phyloP scores from a whole-genome alignment of 2,888 invertebrate genomes.

The Nymphalis c-album region DNA sequence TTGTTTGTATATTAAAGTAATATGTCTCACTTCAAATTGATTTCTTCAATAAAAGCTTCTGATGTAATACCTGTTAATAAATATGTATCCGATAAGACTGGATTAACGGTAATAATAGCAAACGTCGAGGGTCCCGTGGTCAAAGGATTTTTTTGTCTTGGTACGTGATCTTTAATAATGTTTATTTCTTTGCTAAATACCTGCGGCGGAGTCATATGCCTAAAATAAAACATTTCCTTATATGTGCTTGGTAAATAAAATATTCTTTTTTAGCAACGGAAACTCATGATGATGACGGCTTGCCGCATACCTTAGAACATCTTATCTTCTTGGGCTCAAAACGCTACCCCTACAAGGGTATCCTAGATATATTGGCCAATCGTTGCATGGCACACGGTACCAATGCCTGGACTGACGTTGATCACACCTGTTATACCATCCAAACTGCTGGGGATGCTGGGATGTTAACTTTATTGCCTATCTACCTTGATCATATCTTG shows the following conservation, averaged over 20 bases:
- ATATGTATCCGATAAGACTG: slow-evolving; percentile 89
- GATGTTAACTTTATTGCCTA: slow-evolving; percentile 92
- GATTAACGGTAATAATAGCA: slow-evolving; percentile 90
- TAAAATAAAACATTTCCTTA: too few species aligned
- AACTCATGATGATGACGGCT: slow-evolving; percentile 94
- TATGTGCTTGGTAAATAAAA: background rate
- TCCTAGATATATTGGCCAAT: slow-evolving; percentile 93
- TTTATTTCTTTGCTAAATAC: background rate
- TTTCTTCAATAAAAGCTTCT: slow-evolving; percentile 85
- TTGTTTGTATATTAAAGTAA: background rate
- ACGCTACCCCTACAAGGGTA: slow-evolving; percentile 93
- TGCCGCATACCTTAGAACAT: slow-evolving; percentile 96
- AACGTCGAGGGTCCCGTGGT: slow-evolving; percentile 95
- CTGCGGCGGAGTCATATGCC: too few species aligned
- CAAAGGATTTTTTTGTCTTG: slow-evolving; percentile 92
- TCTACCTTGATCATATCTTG: slow-evolving; percentile 94
- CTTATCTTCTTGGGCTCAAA: slow-evolving; percentile 95
- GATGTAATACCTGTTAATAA: slow-evolving; percentile 89
- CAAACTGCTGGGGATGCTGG: slow-evolving; percentile 92
- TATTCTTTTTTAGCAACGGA: slow-evolving; percentile 87
- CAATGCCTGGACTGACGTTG: slow-evolving; percentile 93
- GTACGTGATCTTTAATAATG: slow-evolving; percentile 73
- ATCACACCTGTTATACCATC: slow-evolving; percentile 95
- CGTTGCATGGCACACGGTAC: slow-evolving; percentile 95
- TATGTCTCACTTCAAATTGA: slow-evolving; percentile 73